A percentile compares a stretch with the other conserved stretches of the same genome.
Evolutionary conservation across 2,113 vertebrate genomes (phyloP).

Genomic region (Trinectes maculatus): DNA sequence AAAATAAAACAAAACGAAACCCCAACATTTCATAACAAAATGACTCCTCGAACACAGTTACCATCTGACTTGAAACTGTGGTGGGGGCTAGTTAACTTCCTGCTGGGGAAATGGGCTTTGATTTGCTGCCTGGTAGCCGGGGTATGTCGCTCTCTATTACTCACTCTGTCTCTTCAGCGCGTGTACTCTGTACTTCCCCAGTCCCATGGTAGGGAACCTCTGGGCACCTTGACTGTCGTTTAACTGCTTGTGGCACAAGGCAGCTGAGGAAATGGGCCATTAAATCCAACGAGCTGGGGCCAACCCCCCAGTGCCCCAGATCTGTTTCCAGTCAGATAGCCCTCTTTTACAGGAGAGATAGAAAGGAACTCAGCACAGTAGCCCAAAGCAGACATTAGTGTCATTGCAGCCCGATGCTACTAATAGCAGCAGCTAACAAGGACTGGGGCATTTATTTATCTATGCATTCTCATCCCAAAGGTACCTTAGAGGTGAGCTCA

Average conservation of each 20-base stretch:
- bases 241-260: slow-evolving; percentile 84
- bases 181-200: slow-evolving; percentile 47
- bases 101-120: slow-evolving; percentile 68
- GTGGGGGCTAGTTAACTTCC: slow-evolving; percentile 70
- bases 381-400: slow-evolving; percentile 68
- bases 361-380: slow-evolving; percentile 50
- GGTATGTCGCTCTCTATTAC: slow-evolving; percentile 66
- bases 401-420: slow-evolving; percentile 40
- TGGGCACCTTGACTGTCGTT: slow-evolving; percentile 84
- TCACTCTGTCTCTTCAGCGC: slow-evolving; percentile 63
- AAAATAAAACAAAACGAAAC: background rate
- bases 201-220: slow-evolving; percentile 76
- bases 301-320: slow-evolving; percentile 79
- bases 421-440: slow-evolving; percentile 66
- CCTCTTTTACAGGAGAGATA: slow-evolving; percentile 76
- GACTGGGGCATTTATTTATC: slow-evolving; percentile 45
- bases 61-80: slow-evolving; percentile 48
- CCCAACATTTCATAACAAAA: slow-evolving; percentile 29
- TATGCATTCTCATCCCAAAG: slow-evolving; percentile 38
- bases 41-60: slow-evolving; percentile 33
- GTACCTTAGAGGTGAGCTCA: slow-evolving; percentile 40
- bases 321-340: slow-evolving; percentile 86
- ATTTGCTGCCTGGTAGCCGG: slow-evolving; percentile 68
- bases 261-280: slow-evolving; percentile 85
- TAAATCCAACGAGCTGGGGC: slow-evolving; percentile 84